Evolutionary conservation across 1,140 invertebrate genomes (phyloP), one percentile per base, ranked within the genome.

Genomic region (Apis dorsata): DNA sequence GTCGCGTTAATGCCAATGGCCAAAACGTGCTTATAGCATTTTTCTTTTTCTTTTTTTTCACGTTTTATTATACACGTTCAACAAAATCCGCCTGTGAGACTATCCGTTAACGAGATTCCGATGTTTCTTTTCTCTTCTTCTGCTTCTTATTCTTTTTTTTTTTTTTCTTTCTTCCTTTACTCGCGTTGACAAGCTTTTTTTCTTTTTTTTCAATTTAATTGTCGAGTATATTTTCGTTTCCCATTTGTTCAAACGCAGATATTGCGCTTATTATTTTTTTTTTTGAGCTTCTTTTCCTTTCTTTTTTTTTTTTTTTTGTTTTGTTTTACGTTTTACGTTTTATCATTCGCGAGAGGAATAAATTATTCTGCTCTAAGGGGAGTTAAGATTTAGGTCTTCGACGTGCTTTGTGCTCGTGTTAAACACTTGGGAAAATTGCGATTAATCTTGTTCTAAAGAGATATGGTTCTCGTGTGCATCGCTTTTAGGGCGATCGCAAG

Each of bases 1-100:
- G 88, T 94, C 93, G 93, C 93, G 92, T 93, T 91, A 90, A 87
- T 92, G 90, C 87, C 90, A 81, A 89, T 88, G 84, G 84, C 78
- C 85, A 88, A 86, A 89, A 86, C 84, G 76, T 89, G 79, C 82
- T 44, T 80, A 83, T 85, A 88, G 72, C 53, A 83, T 72, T 85
- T 66, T 76, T 28, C n/a, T 49, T 72, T 57, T 72, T 60, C 19
- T 59, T 69, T 53, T 60, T 71, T 72, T 53, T 66, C 44, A 79
- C 74, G 51, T 66, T 81, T 60, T 63, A 51, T 55, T 78, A 53
- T 74, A 55, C 77, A 55, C 71, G 55, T 69, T 75, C 74, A 77
- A 87, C 78, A 69, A 63, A 71, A 71, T 81, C 68, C 83, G 81
- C 72, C 79, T 87, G 72, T 80, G 83, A 72, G 80, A 88, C 81